Evolutionary conservation across 2,113 vertebrate genomes (phyloP).

Genomic region (Fregata magnificens): DNA sequence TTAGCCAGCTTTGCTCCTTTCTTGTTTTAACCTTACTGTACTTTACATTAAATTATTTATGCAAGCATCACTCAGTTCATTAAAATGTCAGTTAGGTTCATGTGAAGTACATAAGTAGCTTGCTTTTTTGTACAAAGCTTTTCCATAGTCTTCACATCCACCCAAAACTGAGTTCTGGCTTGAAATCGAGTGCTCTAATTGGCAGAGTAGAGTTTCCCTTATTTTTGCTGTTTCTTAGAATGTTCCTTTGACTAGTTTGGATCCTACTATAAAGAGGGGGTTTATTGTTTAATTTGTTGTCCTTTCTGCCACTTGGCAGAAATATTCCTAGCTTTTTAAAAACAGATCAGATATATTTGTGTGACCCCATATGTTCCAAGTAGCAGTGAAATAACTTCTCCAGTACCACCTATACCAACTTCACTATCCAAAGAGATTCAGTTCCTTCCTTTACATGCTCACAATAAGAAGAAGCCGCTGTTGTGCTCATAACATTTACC

Average conservation of each 20-base stretch:
- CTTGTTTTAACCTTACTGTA: not conserved
- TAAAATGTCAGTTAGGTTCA: not conserved
- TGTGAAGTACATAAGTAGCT: not conserved
- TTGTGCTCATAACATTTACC: not conserved
- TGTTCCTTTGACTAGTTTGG: not conserved
- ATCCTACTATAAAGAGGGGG: not conserved
- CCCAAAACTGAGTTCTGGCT: not conserved
- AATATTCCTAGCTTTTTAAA: not conserved
- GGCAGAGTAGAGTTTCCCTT: not conserved
- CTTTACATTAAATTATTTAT: not conserved
- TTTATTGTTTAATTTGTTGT: not conserved
- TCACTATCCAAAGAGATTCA: not conserved
- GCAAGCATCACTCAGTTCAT: not conserved
- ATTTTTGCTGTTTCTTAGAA: not conserved
- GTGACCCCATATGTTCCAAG: rapidly evolving
- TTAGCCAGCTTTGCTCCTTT: not conserved
- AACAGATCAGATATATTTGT: not conserved
- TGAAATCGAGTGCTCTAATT: not conserved
- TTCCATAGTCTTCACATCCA: not conserved
- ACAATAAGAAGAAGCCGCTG: not conserved
- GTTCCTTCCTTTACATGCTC: not conserved
- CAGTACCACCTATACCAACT: not conserved
- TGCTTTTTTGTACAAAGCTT: not conserved
- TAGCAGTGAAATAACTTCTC: not conserved
- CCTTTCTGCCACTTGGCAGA: not conserved